Evolutionary conservation across 2,888 invertebrate species (phyloP).

Genomic region (Microchrysa polita): DNA sequence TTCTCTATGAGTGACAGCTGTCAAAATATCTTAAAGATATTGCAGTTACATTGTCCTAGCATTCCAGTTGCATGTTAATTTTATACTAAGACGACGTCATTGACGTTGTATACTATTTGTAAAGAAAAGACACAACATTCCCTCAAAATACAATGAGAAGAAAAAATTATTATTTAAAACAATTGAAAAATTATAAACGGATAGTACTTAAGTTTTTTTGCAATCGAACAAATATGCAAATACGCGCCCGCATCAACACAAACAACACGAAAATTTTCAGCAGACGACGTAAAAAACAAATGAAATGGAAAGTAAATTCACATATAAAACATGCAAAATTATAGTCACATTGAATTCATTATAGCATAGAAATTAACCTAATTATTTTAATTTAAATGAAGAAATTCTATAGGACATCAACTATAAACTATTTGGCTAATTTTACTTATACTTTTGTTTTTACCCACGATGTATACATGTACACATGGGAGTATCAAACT

Average conservation of each 20-base stretch:
- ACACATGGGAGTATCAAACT: not conserved
- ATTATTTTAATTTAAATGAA: not conserved
- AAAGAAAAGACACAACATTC: not conserved
- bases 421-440: no score
- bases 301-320: not conserved
- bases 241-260: not conserved
- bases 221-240: constrained; percentile 24
- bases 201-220: constrained; percentile 27
- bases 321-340: no score
- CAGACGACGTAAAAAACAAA: not conserved
- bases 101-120: not conserved
- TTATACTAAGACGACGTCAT: not conserved
- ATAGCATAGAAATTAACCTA: not conserved
- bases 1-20: not conserved
- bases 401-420: constrained; percentile 6
- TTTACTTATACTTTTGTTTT: constrained; percentile 1
- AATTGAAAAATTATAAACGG: constrained; percentile 10
- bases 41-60: not conserved
- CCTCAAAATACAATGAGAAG: no score
- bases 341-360: constrained; percentile 26
- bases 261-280: not conserved
- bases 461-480: no score
- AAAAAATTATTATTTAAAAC: constrained; percentile 14
- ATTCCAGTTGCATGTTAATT: constrained; percentile 25
- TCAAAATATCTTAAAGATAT: not conserved